A percentile compares a stretch with the other conserved stretches of the same genome.
phyloP scores from a whole-genome alignment of 2,113 vertebrate genomes.

The Psilopogon haemacephalus region DNA sequence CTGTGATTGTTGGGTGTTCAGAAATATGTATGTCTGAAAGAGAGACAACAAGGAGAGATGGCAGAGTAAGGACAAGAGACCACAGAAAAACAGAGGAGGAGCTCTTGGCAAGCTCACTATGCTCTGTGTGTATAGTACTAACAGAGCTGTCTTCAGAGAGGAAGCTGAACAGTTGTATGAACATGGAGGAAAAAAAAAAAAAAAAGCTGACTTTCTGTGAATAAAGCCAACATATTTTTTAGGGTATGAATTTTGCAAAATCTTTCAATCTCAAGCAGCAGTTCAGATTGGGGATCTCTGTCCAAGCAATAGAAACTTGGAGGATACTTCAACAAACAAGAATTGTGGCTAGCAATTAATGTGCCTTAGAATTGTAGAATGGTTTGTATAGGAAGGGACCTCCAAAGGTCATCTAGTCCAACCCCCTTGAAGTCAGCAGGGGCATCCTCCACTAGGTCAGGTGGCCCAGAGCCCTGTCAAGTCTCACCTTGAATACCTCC shows the following conservation, averaged over 20 bases:
- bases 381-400: no score
- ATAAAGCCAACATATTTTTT: neutral
- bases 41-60: neutral
- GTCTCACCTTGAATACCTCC: no score
- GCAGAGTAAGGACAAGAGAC: neutral
- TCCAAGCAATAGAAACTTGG: neutral
- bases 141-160: neutral
- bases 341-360: neutral
- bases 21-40: neutral
- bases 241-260: neutral
- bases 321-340: neutral
- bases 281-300: neutral
- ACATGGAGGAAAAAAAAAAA: neutral
- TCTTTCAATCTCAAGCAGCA: neutral
- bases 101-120: neutral
- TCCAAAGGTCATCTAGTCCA: no score
- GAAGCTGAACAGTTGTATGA: neutral
- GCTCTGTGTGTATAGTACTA: neutral
- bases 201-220: neutral
- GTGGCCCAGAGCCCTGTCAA: no score
- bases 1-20: neutral
- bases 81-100: neutral
- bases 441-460: no score
- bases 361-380: neutral
- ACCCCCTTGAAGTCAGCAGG: no score